A percentile compares a stretch with the other conserved stretches of the same genome.
phyloP scores from a whole-genome alignment of 2,888 invertebrate species.

The Ditula angustiorana region DNA sequence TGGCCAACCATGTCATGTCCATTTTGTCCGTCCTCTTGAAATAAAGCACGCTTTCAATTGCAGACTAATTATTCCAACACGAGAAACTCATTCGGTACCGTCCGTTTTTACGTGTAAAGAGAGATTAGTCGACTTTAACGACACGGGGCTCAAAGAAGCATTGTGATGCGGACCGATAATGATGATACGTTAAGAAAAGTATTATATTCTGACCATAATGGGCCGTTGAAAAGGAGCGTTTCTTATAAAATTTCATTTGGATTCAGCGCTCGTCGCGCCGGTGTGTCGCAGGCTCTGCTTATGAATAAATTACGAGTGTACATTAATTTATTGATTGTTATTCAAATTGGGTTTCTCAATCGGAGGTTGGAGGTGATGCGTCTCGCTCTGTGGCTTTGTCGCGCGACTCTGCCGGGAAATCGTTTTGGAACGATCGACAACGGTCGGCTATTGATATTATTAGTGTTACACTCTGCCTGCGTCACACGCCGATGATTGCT shows the following conservation, averaged over 20 bases:
- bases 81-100: conserved; percentile 81
- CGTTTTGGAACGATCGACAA: conserved; percentile 63
- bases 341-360: conserved; percentile 85
- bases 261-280: conserved; percentile 77
- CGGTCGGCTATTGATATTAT: conserved; percentile 52
- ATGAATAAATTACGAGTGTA: conserved; percentile 81
- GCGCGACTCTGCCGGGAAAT: conserved; percentile 64
- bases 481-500: conserved; percentile 56
- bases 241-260: conserved; percentile 82
- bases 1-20: conserved; percentile 80
- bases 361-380: conserved; percentile 81
- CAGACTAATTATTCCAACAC: conserved; percentile 85
- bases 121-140: conserved; percentile 82
- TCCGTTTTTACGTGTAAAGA: conserved; percentile 81
- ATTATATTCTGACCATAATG: conserved; percentile 76
- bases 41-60: conserved; percentile 85
- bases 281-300: conserved; percentile 73
- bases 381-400: conserved; percentile 72
- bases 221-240: conserved; percentile 75
- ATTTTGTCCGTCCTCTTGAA: conserved; percentile 79
- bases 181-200: conserved; percentile 82
- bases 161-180: conserved; percentile 78
- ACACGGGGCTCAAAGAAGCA: conserved; percentile 72
- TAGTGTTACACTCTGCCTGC: conserved; percentile 53
- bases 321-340: conserved; percentile 86